phyloP scores from a whole-genome alignment of 1,140 invertebrate species.

The Cyrtorhinus lividipennis region DNA sequence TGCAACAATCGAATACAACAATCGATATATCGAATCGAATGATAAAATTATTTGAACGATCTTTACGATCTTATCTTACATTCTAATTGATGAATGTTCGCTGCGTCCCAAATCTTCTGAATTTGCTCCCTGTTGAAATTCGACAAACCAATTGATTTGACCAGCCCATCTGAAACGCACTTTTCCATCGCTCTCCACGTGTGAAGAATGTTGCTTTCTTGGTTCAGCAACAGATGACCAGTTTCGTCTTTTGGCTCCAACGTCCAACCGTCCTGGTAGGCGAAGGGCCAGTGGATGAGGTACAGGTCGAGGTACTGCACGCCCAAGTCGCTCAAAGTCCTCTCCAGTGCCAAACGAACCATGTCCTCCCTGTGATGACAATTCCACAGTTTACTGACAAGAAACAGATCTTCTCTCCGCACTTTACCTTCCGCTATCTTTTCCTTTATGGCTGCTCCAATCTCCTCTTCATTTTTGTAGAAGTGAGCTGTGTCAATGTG shows the following conservation, averaged over 20 bases:
- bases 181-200: conserved; percentile 67
- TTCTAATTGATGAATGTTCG: conserved; percentile 47
- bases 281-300: conserved; percentile 65
- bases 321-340: conserved; percentile 44
- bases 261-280: conserved; percentile 33
- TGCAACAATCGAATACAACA: no score
- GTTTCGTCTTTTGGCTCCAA: conserved; percentile 30
- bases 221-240: conserved; percentile 30
- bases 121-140: conserved; percentile 64
- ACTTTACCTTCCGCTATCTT: conserved; percentile 54
- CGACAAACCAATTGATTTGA: conserved; percentile 57
- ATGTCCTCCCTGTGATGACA: conserved; percentile 34
- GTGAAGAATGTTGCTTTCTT: no score
- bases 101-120: conserved; percentile 42
- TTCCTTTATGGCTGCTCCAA: conserved; percentile 57
- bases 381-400: conserved; percentile 49
- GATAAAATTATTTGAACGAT: no score
- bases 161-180: conserved; percentile 45
- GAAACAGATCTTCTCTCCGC: conserved; percentile 55
- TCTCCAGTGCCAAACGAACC: conserved; percentile 36
- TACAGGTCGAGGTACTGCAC: conserved; percentile 62
- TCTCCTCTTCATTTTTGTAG: conserved; percentile 65
- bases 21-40: no score
- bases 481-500: conserved; percentile 50
- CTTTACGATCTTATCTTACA: no score